Base-by-base conservation (phyloP, 2,113 vertebrate genomes). In the Lepus timidus region DNA sequence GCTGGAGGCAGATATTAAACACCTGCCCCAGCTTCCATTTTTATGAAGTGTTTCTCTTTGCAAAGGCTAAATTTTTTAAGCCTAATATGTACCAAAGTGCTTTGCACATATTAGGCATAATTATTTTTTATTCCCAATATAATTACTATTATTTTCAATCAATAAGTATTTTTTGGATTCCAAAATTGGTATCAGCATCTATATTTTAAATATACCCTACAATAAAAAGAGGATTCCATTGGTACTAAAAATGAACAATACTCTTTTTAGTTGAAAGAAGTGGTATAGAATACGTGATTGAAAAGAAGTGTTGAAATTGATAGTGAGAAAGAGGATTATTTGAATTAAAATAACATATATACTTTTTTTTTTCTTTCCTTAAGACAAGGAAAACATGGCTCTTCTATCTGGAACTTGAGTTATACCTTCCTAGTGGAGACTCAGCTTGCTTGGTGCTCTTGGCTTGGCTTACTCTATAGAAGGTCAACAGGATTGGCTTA, bases 51-150 rank as follows among this genome's bases (percentile, higher is more conserved):
- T 22, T 85, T 95, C 17, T 74, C 67, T 84, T 65, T 62, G 62
- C 71, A 93, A 84, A 76, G 52, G 7, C 44, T 86, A 52, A 33
- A 49, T 75, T 89, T 94, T 84, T 90, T 61, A 44, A 81, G 36
- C 44, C 55, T 12, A 27, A 0, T 9, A 67, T 11, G 68, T 65
- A 39, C 1, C 39, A 55, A 92, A 85, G 61, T 76, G 23, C 39
- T 62, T 78, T 81, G 62, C 33, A 39, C 4, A 73, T 52, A 73
- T 14, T 19, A 62, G 67, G 22, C 7, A 27, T 27, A 74, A 44
- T 51, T 73, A 22, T 25, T 67, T 74, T 58, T 70, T 61, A 65
- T 84, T 86, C 14, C 25, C 39, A 67, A 1, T 52, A 14, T 22
- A 80, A 83, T 76, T 79, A 68, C 25, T 61, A 61, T 91, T 52